A percentile compares a stretch with the other conserved stretches of the same genome.
Conservation (phyloP, 2,888 invertebrate genomes). For the Podabrus alpinus region DNA sequence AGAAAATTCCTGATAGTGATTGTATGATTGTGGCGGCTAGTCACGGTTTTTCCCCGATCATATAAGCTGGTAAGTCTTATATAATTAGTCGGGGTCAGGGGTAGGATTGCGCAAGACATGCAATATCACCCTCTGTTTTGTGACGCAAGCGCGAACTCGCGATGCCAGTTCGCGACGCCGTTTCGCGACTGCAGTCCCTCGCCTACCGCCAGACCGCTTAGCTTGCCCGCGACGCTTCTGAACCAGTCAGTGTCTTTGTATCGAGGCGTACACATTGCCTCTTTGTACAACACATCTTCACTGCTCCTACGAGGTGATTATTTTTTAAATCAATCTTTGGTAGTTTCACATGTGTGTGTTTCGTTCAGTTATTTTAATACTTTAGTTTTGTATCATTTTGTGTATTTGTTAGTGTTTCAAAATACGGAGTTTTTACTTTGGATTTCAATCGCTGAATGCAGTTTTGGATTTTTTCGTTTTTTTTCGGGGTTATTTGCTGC, state of each 20-base stretch:
- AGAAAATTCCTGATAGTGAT: constrained; percentile 25
- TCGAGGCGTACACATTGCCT: constrained; percentile 52
- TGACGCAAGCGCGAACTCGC: constrained; percentile 39
- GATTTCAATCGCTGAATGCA: constrained; percentile 10
- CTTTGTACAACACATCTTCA: constrained; percentile 28
- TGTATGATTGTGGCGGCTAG: constrained; percentile 12
- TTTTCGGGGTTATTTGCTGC: constrained; percentile 8
- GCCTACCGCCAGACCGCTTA: constrained; percentile 58
- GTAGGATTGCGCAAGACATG: constrained; percentile 51
- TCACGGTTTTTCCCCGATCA: constrained; percentile 31
- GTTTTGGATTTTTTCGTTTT: constrained; percentile 16
- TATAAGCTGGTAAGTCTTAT: constrained; percentile 31
- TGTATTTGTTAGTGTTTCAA: background rate
- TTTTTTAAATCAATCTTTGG: constrained; percentile 26
- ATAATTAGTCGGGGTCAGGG: constrained; percentile 35
- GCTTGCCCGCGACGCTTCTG: constrained; percentile 56
- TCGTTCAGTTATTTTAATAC: constrained; percentile 4
- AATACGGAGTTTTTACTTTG: constrained; percentile 12
- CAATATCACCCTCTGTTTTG: constrained; percentile 34
- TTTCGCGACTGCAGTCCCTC: constrained; percentile 57
- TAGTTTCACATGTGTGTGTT: constrained; percentile 24
- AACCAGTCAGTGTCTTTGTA: constrained; percentile 55
- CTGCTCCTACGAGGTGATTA: constrained; percentile 32
- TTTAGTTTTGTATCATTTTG: background rate
- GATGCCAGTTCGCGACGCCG: constrained; percentile 50